Base-by-base conservation (phyloP, 2,797 vertebrate species). In the Melanotaenia parkinsoni region DNA sequence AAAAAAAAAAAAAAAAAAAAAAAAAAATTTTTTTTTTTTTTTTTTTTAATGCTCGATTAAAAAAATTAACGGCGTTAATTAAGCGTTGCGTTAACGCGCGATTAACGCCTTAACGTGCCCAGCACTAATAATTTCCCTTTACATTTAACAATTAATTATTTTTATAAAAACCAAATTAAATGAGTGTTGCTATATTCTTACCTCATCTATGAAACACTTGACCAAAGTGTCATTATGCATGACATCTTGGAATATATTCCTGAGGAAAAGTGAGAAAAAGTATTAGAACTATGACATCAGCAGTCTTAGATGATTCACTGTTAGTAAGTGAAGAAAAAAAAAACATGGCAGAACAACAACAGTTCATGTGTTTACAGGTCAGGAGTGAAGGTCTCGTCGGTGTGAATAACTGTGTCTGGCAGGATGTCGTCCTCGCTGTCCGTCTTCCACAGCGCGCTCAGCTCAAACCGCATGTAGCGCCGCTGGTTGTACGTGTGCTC, bases 201-300 rank as follows among this genome's bases (percentile, higher is more conserved):
- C 98, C 97, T 99, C 97, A 88, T 98, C 95, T 84, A 99, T 93
- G 75, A 99, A 99, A 10, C 94, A 96, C 94, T 96, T 96, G 71
- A 99, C 97, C 88, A 99, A 91, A 3, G 95, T 96, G 85, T 99
- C 97, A 91, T 94, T 94, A 86, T 98, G 96, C 85, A 96, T 86
- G 50, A 99, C 96, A 69, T 99, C 98, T 93, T 99, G 97, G 91
- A 99, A 99, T 82, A 99, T 94, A 83, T 99, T 98, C 88, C 98
- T 99, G 43, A 14, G 28, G 54, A 53, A 66, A 75, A 63, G 67
- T 62, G 0, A n/a, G 2, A 47, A 26, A 16, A 33, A 11, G 18
- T 20, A 20, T 45, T 45, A 45, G 16, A 9, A 7, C 28, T 2
- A 0, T 9, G 7, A 30, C n/a, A 9, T 10, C 8, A 47, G 1